These are phyloP conservation scores for Athene cunicularia DNA, from an alignment of 2,113 vertebrate genomes.

Conservation along the genomic window DNA sequence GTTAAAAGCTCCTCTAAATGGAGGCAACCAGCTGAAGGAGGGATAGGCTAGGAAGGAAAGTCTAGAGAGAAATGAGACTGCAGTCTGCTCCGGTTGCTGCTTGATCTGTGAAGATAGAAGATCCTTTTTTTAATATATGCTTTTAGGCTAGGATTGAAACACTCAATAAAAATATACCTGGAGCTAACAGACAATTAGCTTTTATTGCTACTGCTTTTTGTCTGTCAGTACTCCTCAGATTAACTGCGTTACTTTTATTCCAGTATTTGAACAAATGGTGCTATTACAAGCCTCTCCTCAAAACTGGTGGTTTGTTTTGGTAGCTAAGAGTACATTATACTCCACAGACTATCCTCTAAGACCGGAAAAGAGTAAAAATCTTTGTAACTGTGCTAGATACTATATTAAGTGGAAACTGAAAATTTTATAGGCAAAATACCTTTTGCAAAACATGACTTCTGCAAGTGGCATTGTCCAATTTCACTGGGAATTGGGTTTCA, in stretches of 20 bases:
- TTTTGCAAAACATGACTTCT: constrained; percentile 1
- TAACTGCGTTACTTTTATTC: constrained; percentile 51
- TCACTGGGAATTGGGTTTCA: not conserved
- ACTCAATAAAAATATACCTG: constrained; percentile 61
- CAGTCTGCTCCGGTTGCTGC: not conserved
- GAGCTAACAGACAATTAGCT: constrained; percentile 65
- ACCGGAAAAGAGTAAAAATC: constrained; percentile 30
- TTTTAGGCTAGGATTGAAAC: constrained; percentile 42
- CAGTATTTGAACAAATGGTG: constrained; percentile 51
- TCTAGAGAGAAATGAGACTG: not conserved
- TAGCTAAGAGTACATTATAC: constrained; percentile 50
- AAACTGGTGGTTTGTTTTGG: constrained; percentile 61
- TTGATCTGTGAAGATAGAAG: constrained; percentile 14
- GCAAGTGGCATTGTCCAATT: not conserved
- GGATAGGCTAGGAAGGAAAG: not conserved
- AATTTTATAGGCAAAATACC: constrained; percentile 7
- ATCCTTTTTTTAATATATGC: constrained; percentile 19
- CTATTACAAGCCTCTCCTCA: constrained; percentile 32
- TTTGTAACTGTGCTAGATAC: not conserved
- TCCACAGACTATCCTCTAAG: constrained; percentile 6
- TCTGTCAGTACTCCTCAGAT: constrained; percentile 48
- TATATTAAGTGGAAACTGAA: not conserved
- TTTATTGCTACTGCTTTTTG: constrained; percentile 59
- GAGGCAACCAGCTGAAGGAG: not conserved
- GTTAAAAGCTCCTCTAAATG: not conserved